Evolutionary conservation across 2,888 invertebrate genomes (phyloP).

Genomic region (Drosophila acutilabella): DNA sequence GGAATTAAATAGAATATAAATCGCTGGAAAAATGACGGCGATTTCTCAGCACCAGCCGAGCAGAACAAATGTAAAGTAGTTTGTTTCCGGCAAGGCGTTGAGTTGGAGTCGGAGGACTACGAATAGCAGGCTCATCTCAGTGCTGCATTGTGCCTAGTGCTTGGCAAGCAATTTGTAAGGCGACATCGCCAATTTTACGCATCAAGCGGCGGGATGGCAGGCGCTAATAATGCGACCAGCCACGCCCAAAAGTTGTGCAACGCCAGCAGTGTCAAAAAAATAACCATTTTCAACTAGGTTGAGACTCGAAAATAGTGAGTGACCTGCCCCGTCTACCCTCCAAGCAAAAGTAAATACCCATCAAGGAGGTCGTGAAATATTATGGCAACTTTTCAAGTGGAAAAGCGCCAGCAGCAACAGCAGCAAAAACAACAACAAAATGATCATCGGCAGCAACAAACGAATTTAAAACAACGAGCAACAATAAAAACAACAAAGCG

Average conservation of each 20-base stretch:
- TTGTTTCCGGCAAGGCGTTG: conserved; percentile 17
- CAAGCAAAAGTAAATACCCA: neutral
- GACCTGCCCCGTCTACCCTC: conserved; percentile 9
- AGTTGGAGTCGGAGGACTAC: neutral
- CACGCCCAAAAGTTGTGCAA: conserved; percentile 64
- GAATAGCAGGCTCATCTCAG: conserved; percentile 10
- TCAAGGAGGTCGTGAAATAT: conserved; percentile 69
- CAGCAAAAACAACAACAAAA: conserved; percentile 53
- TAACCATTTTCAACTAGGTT: conserved; percentile 47
- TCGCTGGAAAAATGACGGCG: conserved; percentile 76
- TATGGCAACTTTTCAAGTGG: conserved; percentile 83
- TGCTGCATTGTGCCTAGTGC: neutral
- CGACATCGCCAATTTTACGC: conserved; percentile 66
- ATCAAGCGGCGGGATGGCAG: conserved; percentile 68
- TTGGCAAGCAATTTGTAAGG: conserved; percentile 53
- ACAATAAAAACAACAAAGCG: conserved; percentile 21
- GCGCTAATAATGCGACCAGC: conserved; percentile 74
- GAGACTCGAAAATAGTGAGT: conserved; percentile 22
- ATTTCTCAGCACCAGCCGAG: conserved; percentile 75
- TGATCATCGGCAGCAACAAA: conserved; percentile 58
- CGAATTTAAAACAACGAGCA: conserved; percentile 74
- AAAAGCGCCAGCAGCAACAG: conserved; percentile 71
- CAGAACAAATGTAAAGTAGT: conserved; percentile 78
- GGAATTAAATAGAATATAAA: conserved; percentile 80
- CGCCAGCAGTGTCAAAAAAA: conserved; percentile 38